Base-by-base conservation (phyloP, 1,140 invertebrate genomes). In the Drosophila obscura region DNA sequence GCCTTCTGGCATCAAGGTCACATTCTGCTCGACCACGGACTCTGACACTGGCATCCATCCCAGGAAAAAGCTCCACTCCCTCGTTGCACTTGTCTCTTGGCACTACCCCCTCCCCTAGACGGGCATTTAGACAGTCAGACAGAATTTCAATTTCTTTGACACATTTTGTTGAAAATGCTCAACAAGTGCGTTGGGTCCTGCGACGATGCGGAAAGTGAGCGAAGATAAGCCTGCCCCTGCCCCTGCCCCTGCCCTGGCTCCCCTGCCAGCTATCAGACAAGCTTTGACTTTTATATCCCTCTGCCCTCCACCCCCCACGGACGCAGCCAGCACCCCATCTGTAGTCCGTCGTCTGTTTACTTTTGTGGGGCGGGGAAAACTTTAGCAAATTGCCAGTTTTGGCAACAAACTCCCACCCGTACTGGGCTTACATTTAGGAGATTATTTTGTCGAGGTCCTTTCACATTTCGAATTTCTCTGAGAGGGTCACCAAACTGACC, bases 91-190 rank as follows among this genome's bases (percentile, higher is more conserved):
- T 39, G 15, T 28, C 24, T 8, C 15, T 39, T 39, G 39, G 56
- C 19, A 4, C 24, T 41, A 11, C 39, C 24, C 5, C 9, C 7
- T 24, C 9, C 5, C 48, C 56, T 43, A 45, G 26, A 35, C 75
- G n/a, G n/a, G n/a, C n/a, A n/a, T n/a, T n/a, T n/a, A 48, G 24
- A 43, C 59, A 65, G 43, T 68, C 66, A 26, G 58, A 58, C 73
- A 67, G 81, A 87, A 87, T 85, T 85, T 85, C 78, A 85, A 85
- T 85, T 81, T 87, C 81, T 85, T 75, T 85, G 78, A 77, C 82
- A 78, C 74, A 73, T 80, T 71, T 62, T 45, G 45, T 57, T 78
- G 51, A 60, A 73, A 72, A 58, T 67, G 69, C 69, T 78, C 73
- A 76, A 76, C 73, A 76, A 76, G 73, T 76, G 66, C 64, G 35